Percentiles rank a stretch among this genome's conserved stretches.
Conservation (phyloP, 1,140 invertebrate species). For the Microplitis mediator region DNA sequence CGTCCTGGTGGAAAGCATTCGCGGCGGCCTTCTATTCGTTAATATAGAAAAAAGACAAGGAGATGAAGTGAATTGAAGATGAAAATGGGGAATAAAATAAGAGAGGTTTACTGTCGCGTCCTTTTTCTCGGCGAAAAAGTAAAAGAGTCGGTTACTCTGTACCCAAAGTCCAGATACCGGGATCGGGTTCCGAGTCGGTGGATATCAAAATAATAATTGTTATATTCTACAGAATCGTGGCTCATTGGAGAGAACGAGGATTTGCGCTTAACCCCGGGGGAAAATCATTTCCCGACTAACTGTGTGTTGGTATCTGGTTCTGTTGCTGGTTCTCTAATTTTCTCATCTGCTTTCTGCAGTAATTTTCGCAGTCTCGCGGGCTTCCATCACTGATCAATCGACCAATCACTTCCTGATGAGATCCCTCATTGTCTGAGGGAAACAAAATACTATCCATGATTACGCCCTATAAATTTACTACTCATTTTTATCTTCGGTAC, state of each 20-base stretch:
- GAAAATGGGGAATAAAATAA: not conserved
- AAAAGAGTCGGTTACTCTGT: not conserved
- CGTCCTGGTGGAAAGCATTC: conserved; percentile 20
- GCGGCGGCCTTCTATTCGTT: not conserved
- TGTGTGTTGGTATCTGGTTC: not conserved
- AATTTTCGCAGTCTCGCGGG: not conserved
- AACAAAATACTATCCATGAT: not conserved
- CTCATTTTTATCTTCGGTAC: no score
- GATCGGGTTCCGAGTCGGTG: conserved; percentile 33
- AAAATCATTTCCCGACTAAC: conserved; percentile 35
- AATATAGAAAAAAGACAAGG: conserved; percentile 11
- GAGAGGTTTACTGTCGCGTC: not conserved
- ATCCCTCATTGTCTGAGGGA: conserved; percentile 1
- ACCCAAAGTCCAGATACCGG: not conserved
- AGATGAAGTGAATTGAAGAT: not conserved
- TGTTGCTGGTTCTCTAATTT: not conserved
- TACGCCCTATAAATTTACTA: not conserved
- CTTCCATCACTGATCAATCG: conserved; percentile 21
- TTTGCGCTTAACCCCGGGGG: conserved; percentile 42
- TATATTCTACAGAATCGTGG: conserved; percentile 35
- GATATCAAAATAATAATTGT: conserved; percentile 50
- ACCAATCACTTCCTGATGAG: conserved; percentile 3
- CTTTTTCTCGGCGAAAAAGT: not conserved
- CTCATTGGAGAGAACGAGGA: conserved; percentile 32
- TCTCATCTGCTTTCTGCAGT: not conserved